Conservation (phyloP, 35 echinoderm and acorn worm species). For the Strongylocentrotus purpuratus region DNA sequence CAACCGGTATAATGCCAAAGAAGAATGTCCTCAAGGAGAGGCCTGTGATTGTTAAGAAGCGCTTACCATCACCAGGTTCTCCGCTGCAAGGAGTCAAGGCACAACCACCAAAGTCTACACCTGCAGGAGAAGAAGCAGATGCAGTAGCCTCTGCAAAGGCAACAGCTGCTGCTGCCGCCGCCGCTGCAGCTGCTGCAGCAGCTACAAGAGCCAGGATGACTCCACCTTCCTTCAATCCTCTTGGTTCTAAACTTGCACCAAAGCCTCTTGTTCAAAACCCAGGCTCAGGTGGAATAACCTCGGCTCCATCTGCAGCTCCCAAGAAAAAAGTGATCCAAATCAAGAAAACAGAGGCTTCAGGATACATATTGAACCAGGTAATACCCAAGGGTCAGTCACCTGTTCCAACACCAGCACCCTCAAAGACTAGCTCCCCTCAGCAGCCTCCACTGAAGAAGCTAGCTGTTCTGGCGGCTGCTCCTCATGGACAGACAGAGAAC, state of each 20-base stretch:
- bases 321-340: not conserved
- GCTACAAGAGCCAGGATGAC: slow-evolving; percentile 44
- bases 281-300: slow-evolving; percentile 34
- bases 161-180: slow-evolving; percentile 36
- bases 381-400: slow-evolving; percentile 20
- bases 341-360: not conserved
- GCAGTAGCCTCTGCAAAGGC: slow-evolving; percentile 49
- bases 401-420: slow-evolving; percentile 26
- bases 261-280: slow-evolving; percentile 54
- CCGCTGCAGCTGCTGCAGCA: slow-evolving; percentile 49
- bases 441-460: slow-evolving; percentile 37
- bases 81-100: not conserved
- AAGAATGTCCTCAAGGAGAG: slow-evolving; percentile 47
- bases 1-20: slow-evolving; percentile 45
- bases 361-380: not conserved
- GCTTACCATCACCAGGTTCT: slow-evolving; percentile 21
- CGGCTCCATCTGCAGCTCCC: slow-evolving; percentile 24
- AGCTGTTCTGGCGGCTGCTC: slow-evolving; percentile 28
- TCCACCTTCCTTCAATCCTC: slow-evolving; percentile 38
- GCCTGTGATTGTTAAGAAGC: slow-evolving; percentile 43
- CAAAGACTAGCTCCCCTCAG: not conserved
- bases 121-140: not conserved
- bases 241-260: slow-evolving; percentile 45
- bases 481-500: slow-evolving; percentile 7
- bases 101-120: not conserved